Evolutionary conservation across 2,113 vertebrate species (phyloP), one percentile per base, ranked within the genome.

Genomic region (Amblyornis subalaris): DNA sequence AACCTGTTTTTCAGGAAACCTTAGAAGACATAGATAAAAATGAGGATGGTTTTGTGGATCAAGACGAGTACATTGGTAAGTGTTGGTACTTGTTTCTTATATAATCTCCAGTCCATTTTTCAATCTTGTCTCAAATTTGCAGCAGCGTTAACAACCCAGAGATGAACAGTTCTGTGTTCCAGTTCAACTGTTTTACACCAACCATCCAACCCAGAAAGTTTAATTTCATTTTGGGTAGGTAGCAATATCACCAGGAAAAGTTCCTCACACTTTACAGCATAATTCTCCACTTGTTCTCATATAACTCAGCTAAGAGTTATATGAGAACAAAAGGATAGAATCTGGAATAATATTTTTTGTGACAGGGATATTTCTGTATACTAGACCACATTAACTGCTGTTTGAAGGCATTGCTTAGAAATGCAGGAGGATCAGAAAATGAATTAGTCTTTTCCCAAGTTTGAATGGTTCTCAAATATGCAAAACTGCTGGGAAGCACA

Each of bases 11-110:
- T 86, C 96, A 99, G 99, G 99, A 99, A 98, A 99, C 99, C 7
- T 97, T 99, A 96, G 99, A 99, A 96, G 99, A 99, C 96, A 99
- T 99, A 73, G 99, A 99, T 97, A 99, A 99, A 98, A 99, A 99
- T 1, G 97, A 93, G 36, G 99, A 99, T 35, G 99, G 99, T 57
- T 98, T 99, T 78, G 99, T 99, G 94, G 99, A 99, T 97, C 98
- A 99, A 95, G 99, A 99, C 21, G 99, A 99, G 85, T 99, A 99
- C 87, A 99, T 99, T 31, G 99, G 99, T 99, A 97, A 98, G 98
- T 92, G 42, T 10, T 76, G 35, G 28, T 22, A 36, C 25, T 70
- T 77, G 44, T 74, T 94, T 75, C 35, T 90, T 83, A 12, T 2
- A 5, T 62, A n/a, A 58, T 54, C 20, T 85, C 38, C 33, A 26